A percentile compares a stretch with the other conserved stretches of the same genome.
These are phyloP conservation scores for Merluccius polli DNA, from an alignment of 2,797 vertebrate species.

Conservation along the genomic window DNA sequence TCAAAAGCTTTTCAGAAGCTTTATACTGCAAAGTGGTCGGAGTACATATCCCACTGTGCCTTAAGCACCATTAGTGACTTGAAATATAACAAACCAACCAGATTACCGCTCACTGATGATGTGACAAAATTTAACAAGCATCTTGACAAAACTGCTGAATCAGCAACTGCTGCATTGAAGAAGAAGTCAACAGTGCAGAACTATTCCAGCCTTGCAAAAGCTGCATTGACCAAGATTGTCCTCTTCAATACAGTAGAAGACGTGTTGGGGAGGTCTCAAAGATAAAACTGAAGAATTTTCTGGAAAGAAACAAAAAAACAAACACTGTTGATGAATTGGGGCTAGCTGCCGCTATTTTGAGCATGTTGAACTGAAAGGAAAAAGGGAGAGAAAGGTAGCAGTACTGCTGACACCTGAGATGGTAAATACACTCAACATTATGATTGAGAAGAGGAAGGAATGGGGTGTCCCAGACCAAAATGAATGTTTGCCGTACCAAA, in stretches of 20 bases:
- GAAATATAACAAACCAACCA: constrained; percentile 27
- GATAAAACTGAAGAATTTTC: constrained; percentile 7
- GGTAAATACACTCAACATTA: constrained; percentile 9
- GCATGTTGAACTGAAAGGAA: constrained; percentile 20
- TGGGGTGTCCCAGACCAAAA: constrained; percentile 29
- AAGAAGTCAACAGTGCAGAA: background rate
- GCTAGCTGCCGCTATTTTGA: constrained; percentile 23
- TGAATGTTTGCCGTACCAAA: constrained; percentile 24
- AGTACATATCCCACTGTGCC: constrained; percentile 19
- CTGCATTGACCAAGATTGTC: constrained; percentile 9
- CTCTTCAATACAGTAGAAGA: constrained; percentile 22
- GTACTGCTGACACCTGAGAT: constrained; percentile 22
- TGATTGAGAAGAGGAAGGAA: constrained; percentile 20
- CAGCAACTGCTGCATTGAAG: background rate
- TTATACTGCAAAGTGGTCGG: constrained; percentile 22
- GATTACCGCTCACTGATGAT: constrained; percentile 21
- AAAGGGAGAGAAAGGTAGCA: constrained; percentile 17
- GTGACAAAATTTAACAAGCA: constrained; percentile 19
- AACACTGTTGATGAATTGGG: constrained; percentile 13
- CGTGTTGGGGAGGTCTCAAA: constrained; percentile 21
- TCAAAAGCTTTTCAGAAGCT: constrained; percentile 22
- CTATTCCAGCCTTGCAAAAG: constrained; percentile 6
- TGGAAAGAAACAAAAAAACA: constrained; percentile 4
- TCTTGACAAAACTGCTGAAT: constrained; percentile 19
- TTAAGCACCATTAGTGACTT: constrained; percentile 13